Evolutionary conservation across 2,797 vertebrate genomes (phyloP).

Genomic region (Micromesistius poutassou): DNA sequence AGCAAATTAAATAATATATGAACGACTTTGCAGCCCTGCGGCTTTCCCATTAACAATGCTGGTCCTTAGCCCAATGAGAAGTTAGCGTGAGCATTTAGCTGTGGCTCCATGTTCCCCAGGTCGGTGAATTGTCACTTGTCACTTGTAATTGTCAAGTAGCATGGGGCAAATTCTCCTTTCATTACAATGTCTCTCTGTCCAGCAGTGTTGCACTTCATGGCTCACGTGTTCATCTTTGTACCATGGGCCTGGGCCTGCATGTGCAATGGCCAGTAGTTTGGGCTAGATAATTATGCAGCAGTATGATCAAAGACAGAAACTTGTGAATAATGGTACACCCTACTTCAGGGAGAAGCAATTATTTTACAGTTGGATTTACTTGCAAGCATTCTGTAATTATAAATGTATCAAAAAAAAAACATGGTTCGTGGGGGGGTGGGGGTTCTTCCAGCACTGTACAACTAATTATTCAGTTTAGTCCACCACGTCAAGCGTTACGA

Average conservation of each 20-base stretch:
- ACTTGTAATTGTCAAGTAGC: too few relatives aligned
- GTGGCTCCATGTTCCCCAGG: constrained; percentile 39
- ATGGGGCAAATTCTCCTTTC: neutral
- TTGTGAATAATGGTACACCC: neutral
- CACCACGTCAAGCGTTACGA: constrained; percentile 45
- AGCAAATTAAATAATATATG: constrained; percentile 43
- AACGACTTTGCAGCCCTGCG: constrained; percentile 30
- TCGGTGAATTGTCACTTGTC: constrained; percentile 60
- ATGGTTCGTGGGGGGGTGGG: constrained; percentile 12
- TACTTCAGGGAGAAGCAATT: constrained; percentile 1
- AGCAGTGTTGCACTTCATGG: neutral
- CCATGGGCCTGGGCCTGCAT: neutral
- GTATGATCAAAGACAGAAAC: constrained; percentile 14
- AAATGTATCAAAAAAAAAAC: constrained; percentile 23
- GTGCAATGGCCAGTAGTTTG: neutral
- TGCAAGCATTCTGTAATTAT: neutral
- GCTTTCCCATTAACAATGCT: constrained; percentile 40
- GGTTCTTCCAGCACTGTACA: constrained; percentile 8
- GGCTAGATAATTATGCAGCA: neutral
- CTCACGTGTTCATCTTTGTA: neutral
- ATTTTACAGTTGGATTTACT: constrained; percentile 4
- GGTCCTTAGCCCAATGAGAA: constrained; percentile 31
- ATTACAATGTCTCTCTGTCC: neutral
- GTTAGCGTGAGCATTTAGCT: constrained; percentile 35
- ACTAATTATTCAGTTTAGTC: constrained; percentile 50